Percentiles rank a stretch among this genome's conserved stretches.
Conservation (phyloP, 2,113 vertebrate genomes). For the Labeo rohita region DNA sequence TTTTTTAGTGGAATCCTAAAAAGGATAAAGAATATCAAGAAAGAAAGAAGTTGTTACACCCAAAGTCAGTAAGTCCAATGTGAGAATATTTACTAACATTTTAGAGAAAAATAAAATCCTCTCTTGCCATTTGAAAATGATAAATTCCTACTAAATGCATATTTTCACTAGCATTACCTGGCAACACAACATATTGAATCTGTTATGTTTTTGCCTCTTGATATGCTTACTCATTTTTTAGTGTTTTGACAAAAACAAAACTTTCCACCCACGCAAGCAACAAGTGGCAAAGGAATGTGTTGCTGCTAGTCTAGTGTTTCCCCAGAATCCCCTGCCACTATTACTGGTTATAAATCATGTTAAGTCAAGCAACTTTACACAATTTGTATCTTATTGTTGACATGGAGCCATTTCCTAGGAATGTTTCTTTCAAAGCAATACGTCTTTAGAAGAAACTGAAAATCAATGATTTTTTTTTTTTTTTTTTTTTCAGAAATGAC, state of each 20-base stretch:
- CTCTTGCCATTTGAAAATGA: background rate
- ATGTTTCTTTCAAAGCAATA: background rate
- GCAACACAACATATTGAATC: conserved; percentile 8
- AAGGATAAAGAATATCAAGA: too few relatives aligned
- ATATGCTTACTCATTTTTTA: background rate
- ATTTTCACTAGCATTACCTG: background rate
- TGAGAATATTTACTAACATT: too few relatives aligned
- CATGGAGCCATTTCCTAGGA: background rate
- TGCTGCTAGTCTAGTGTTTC: background rate
- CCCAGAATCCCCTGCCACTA: background rate
- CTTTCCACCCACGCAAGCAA: background rate
- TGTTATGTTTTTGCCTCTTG: conserved; percentile 28
- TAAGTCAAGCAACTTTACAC: background rate
- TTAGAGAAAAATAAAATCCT: too few relatives aligned
- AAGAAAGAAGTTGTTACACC: too few relatives aligned
- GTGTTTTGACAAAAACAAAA: background rate
- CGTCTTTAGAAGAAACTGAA: background rate
- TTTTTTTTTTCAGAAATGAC: background rate
- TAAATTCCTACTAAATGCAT: background rate
- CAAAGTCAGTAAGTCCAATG: too few relatives aligned
- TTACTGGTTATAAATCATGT: background rate
- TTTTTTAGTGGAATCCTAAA: too few relatives aligned
- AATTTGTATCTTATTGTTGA: background rate
- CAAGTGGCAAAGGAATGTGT: background rate
- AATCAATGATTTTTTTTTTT: background rate